Evolutionary conservation across 2,113 vertebrate genomes (phyloP).

Genomic region (Centropus unirufus): DNA sequence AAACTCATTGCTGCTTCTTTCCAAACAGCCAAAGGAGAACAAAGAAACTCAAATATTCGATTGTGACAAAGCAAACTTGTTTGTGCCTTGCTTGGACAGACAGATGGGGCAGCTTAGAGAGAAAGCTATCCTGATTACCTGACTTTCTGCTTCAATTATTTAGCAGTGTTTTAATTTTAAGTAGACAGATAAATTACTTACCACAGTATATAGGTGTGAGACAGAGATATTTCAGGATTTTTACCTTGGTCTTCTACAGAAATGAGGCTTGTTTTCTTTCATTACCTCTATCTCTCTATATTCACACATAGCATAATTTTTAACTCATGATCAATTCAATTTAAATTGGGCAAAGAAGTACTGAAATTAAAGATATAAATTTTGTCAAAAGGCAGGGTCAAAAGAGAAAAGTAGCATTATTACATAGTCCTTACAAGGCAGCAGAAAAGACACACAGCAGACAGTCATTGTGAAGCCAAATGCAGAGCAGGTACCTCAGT

Average conservation of each 20-base stretch:
- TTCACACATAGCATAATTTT: background rate
- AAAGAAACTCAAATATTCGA: background rate
- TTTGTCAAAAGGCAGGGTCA: background rate
- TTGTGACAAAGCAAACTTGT: background rate
- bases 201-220: background rate
- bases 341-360: background rate
- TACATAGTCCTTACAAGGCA: background rate
- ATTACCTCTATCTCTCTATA: background rate
- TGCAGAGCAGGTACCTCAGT: background rate
- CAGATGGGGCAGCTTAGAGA: background rate
- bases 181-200: background rate
- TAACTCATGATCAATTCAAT: background rate
- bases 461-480: background rate
- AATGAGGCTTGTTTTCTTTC: background rate
- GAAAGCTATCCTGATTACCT: background rate
- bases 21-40: background rate
- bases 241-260: background rate
- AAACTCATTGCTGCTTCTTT: background rate
- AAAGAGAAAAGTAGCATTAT: background rate
- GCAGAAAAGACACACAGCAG: background rate
- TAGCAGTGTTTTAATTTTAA: background rate
- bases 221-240: background rate
- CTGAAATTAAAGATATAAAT: background rate
- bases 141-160: background rate
- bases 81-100: background rate